Base-by-base conservation (phyloP, 2,797 vertebrate genomes). In the Sphenopsis melanotis region DNA sequence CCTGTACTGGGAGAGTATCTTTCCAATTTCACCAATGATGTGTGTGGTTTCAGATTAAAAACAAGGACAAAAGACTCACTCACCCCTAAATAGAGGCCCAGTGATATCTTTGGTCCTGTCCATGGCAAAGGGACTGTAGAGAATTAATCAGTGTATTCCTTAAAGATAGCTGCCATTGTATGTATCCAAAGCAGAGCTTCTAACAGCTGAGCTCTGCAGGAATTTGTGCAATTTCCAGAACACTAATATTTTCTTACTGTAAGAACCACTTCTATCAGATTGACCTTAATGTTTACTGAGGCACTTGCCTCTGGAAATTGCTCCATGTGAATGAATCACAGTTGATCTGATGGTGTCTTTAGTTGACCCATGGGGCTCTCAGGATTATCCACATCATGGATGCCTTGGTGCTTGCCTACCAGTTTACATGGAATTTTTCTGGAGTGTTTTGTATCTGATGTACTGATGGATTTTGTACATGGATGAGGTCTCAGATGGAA, bases 301-400 rank as follows among this genome's bases (percentile, higher is more conserved):
- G 10, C 23, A 69, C 9, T 7, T 29, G 3, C 7, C 8, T n/a
- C n/a, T 87, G n/a, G 36, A 61, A 53, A 39, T 61, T 59, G 12
- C 15, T 79, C 36, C 1, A 5, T 10, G 14, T 1, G 22, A 29
- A 42, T 50, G 47, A 65, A 16, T 49, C 8, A 1, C 2, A 0
- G 12, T n/a, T 89, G 34, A 20, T 69, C 46, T 59, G 34, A 27
- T 0, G 1, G 15, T 15, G 27, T 36, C 63, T 75, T 71, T 76
- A 19, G 16, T 26, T 60, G 19, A 84, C 21, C 10, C 18, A 3
- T 39, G 9, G 10, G 19, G 2, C 5, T 82, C 18, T 57, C 22
- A 36, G 42, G 15, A 47, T 60, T 59, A 26, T 22, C 6, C 32
- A 64, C 7, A 23, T 84, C 15, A 55, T 63, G 64, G 55, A 42